Evolutionary conservation across 2,888 invertebrate genomes (phyloP).

Genomic region (Ormyrus pomaceus): DNA sequence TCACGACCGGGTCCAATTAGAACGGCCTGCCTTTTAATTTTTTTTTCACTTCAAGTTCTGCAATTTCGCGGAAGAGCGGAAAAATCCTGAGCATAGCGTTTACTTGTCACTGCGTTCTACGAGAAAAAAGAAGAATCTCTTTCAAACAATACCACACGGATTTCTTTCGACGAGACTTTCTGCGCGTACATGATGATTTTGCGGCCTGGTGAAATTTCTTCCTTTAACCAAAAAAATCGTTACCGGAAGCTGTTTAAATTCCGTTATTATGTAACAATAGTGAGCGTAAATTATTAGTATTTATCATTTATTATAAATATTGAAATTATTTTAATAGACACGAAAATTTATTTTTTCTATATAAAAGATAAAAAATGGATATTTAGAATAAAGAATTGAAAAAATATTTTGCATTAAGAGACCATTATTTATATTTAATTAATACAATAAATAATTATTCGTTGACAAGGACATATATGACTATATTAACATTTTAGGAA

Average conservation of each 20-base stretch:
- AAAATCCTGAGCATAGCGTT: neutral
- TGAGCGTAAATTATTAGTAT: too few species aligned
- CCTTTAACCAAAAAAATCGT: neutral
- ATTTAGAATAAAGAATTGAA: too few species aligned
- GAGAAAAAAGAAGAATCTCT: too few species aligned
- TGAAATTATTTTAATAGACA: too few species aligned
- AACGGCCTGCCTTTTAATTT: neutral
- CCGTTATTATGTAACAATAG: neutral
- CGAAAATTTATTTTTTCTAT: too few species aligned
- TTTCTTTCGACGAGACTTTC: neutral
- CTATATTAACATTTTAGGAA: too few species aligned
- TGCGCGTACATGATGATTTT: conserved; percentile 18
- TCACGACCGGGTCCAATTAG: neutral
- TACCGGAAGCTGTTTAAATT: conserved; percentile 10
- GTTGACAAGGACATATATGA: too few species aligned
- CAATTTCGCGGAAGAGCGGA: conserved; percentile 17
- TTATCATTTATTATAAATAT: too few species aligned
- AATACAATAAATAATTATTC: too few species aligned
- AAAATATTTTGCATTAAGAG: too few species aligned
- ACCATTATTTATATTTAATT: too few species aligned
- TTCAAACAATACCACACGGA: conserved; percentile 24
- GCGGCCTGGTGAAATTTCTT: conserved; percentile 2
- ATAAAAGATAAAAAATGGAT: too few species aligned
- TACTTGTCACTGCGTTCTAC: neutral
- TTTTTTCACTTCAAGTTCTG: neutral